Base-by-base conservation (phyloP, 2,113 vertebrate species). In the Xiphophorus maculatus region DNA sequence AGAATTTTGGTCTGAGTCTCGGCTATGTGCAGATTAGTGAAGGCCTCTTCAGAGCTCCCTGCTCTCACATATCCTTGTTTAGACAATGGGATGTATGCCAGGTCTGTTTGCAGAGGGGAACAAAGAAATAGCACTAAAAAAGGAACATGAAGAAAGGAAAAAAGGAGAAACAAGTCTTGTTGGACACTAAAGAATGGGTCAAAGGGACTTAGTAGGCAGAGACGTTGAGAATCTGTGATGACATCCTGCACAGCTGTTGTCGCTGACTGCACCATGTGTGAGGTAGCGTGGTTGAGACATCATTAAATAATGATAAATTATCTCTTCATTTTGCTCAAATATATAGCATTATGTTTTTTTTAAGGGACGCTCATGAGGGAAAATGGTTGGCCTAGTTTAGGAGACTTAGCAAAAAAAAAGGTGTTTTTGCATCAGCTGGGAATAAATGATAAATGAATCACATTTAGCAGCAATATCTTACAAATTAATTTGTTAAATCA, bases 261-360 rank as follows among this genome's bases (percentile, higher is more conserved):
- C 51, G 33, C 79, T 75, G 83, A 84, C 85, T 84, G 83, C 79
- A 61, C 84, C 84, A 71, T 80, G 85, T 86, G 87, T 84, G 89
- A 79, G 83, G 79, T 30, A 64, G 72, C 81, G 79, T 91, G 85
- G 76, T 84, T 66, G 80, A 77, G 80, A 90, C 71, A 86, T 88
- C 84, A 88, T 92, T 92, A 92, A 93, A 92, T 91, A 86, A 93
- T 91, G 89, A 93, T 92, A 62, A 91, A 92, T 92, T 85, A 91
- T 90, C 85, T 66, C 85, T 81, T 87, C 86, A 71, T 83, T 81
- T 88, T 85, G 71, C 75, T 80, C 86, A 91, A 90, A 91, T 90
- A 85, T 86, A 84, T 84, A 63, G 71, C 71, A 83, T 86, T 91
- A 84, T 88, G 29, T 67, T 67, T 67, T 85, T 28, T 87, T 87